Base-by-base conservation (phyloP, 2,797 vertebrate genomes). In the Euthynnus affinis region DNA sequence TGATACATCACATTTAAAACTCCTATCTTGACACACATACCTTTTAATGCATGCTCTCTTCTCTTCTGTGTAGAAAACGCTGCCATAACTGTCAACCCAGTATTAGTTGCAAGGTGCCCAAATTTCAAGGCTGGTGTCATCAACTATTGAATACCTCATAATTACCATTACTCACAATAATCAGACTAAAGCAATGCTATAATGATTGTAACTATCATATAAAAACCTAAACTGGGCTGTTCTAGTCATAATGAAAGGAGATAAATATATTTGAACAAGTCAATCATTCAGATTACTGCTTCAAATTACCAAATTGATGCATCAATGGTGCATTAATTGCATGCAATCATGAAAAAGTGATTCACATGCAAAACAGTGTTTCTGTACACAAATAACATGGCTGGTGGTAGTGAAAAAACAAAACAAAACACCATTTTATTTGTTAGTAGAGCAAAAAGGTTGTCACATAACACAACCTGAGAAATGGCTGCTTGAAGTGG, bases 1-100 rank as follows among this genome's bases (percentile, higher is more conserved):
- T 87, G 80, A 87, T 87, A 72, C 62, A 71, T 87, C 82, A 78
- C 76, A 58, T 78, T 86, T 62, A 89, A 71, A 78, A 83, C 76
- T 80, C 74, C 78, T 83, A 85, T 84, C 81, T 86, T 83, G 87
- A 88, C 89, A 72, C 73, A 15, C 51, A 63, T 55, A 34, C 64
- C 71, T 83, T 84, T 83, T 49, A 68, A 77, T 52, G n/a, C 62
- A 46, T 62, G 76, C 76, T 56, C 74, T 76, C 66, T 60, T 80
- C 71, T 77, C 40, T 25, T 76, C 75, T 27, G 56, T 34, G 60
- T 29, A 55, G 49, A 72, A 72, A 22, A 56, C 23, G 56, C 63
- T 78, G 76, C 58, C 34, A 63, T 44, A 73, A 71, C 65, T 74
- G 76, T 88, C 83, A 85, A 29, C 17, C 23, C 22, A 60, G 34